Percentiles rank a stretch among this genome's conserved stretches.
Conservation (phyloP, 1,140 invertebrate genomes). For the Idris sp. region DNA sequence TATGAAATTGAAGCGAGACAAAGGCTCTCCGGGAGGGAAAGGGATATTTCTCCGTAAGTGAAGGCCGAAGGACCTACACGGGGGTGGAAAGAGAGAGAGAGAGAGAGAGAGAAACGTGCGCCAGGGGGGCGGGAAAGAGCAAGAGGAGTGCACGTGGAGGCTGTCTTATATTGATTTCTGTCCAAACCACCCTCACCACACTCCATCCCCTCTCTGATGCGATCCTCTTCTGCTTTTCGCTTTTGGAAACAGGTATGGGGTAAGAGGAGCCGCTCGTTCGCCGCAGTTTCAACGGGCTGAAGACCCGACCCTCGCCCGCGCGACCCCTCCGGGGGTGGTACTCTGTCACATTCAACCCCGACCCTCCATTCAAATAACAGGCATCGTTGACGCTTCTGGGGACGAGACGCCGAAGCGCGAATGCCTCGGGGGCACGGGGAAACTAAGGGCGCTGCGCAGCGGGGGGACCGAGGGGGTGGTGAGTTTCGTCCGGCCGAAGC, state of each 20-base stretch:
- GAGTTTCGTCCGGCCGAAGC: conserved; percentile 78
- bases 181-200: conserved; percentile 71
- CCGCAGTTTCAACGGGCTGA: conserved; percentile 74
- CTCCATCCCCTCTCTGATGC: conserved; percentile 30
- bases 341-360: conserved; percentile 78
- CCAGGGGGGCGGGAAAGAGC: too few relatives aligned
- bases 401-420: conserved; percentile 49
- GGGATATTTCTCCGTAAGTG: conserved; percentile 45
- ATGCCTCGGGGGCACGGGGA: conserved; percentile 49
- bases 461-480: conserved; percentile 67
- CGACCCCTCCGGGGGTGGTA: conserved; percentile 67
- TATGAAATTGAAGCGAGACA: too few relatives aligned
- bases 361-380: conserved; percentile 76
- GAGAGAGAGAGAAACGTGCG: conserved; percentile 13
- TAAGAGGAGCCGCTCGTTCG: conserved; percentile 65
- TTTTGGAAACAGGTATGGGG: conserved; percentile 69
- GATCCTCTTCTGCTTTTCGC: conserved; percentile 53
- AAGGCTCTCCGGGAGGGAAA: conserved; percentile 26
- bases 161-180: conserved; percentile 79
- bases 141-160: conserved; percentile 69
- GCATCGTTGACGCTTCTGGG: conserved; percentile 67
- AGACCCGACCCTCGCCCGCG: conserved; percentile 66
- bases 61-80: conserved; percentile 50
- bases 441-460: conserved; percentile 63
- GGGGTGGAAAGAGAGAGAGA: conserved; percentile 21